Evolutionary conservation across 2,113 vertebrate genomes (phyloP), one percentile per base, ranked within the genome.

Genomic region (Ascaphus truei): DNA sequence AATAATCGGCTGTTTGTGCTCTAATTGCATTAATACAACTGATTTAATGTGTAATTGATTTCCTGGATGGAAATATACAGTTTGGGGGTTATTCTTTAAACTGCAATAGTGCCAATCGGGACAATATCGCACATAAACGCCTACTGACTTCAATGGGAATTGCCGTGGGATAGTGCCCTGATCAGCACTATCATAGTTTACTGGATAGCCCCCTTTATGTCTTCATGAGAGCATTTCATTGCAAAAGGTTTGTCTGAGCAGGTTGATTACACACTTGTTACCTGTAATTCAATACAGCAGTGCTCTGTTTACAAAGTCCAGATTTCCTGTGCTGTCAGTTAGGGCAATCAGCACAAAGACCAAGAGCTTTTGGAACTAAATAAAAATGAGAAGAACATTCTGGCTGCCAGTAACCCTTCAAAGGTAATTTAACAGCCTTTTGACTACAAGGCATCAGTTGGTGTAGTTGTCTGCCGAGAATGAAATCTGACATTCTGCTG

Each of bases 251-350:
- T 74, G 77, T 72, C 76, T 67, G 68, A 74, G 72, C 80, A 85
- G 83, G 85, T 81, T 83, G 83, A 79, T 82, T 80, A 75, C 78
- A 83, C 85, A 84, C 84, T 85, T 84, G 81, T 73, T 72, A 75
- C 84, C 88, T 89, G 81, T 88, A 86, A 86, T 85, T 85, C 84
- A 85, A 72, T 81, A 83, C 81, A 80, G 76, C 67, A 68, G 75
- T 9, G 31, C 84, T 73, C 84, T 86, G 79, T 81, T 87, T 85
- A 85, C 87, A 83, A 83, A 81, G 82, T 83, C 84, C 84, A 84
- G 84, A 79, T 80, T 85, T 87, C 86, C 87, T 82, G 77, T 81
- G 80, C 86, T 86, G 87, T 87, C 85, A 84, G 87, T 82, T 82
- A 84, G 77, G 81, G 80, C 82, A 79, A 75, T 88, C 80, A 76